Base-by-base conservation (phyloP, 2,113 vertebrate genomes). In the Phycodurus eques region DNA sequence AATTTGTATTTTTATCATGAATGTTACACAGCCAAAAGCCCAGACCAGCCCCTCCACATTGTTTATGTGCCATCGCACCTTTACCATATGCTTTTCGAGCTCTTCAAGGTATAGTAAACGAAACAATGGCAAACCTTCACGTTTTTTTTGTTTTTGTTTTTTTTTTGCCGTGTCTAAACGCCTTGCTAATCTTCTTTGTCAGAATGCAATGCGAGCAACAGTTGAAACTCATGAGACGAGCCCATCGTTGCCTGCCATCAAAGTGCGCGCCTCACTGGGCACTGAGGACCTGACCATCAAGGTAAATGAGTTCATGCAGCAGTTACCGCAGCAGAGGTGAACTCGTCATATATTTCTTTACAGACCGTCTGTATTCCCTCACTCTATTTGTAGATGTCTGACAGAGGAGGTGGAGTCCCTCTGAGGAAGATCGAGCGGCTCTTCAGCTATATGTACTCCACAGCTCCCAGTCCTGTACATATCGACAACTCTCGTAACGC, bases 141-240 rank as follows among this genome's bases (percentile, higher is more conserved):
- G 35, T 5, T 39, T 39, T 39, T 39, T 53, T 53, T 53, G 15
- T 7, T 7, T 53, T 53, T 53, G 2, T 35, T 5, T 39, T 44
- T 19, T 64, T n/a, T 64, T 9, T 17, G 11, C 17, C 60, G 27
- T 10, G 8, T 2, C 35, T 15, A 68, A 46, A 1, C 17, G 13
- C 27, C 13, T 57, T 43, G 20, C 9, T 13, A 27, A 2, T 69
- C 47, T 61, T 64, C 75, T 75, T 70, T 71, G 46, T 19, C 88
- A 99, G 98, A 99, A 99, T 70, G 95, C 98, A 6, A 99, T 99
- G 98, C 94, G 97, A 75, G 98, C 98, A 14, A 98, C 98, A 0
- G 95, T 99, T 13, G 98, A 99, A 89, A 94, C 93, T 80, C 96
- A 99, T 42, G 95, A 98, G 90, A 90, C 80, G 14, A 93, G 91